Conservation (phyloP, 2,888 invertebrate species). For the Pterostichus madidus region DNA sequence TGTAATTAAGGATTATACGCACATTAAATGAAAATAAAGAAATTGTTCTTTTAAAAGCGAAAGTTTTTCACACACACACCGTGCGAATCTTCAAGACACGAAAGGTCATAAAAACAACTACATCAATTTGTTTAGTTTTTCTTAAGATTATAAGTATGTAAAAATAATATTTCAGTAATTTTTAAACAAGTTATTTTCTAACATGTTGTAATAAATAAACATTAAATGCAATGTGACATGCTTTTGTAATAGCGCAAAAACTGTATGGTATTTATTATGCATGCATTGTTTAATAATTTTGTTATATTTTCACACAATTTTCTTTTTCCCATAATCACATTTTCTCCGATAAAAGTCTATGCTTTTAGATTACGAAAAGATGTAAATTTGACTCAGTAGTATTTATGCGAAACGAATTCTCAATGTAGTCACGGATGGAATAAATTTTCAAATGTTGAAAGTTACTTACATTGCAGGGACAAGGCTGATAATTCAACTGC, state of each 20-base stretch:
- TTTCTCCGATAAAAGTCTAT: too few relatives aligned
- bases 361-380: too few relatives aligned
- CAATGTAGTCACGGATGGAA: constrained; percentile 14
- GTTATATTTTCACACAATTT: background rate
- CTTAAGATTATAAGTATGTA: background rate
- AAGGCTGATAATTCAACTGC: constrained; percentile 94
- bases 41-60: constrained; percentile 48
- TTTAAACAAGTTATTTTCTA: background rate
- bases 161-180: background rate
- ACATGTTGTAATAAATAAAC: background rate
- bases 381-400: too few relatives aligned
- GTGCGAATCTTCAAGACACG: constrained; percentile 33
- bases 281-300: background rate
- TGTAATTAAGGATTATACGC: constrained; percentile 9
- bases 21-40: constrained; percentile 30
- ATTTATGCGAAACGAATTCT: background rate
- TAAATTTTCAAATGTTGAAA: background rate
- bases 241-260: too few relatives aligned
- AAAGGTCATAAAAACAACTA: constrained; percentile 42
- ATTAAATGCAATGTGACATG: too few relatives aligned
- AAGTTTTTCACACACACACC: constrained; percentile 55
- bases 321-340: too few relatives aligned
- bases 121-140: constrained; percentile 22
- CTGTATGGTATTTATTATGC: background rate
- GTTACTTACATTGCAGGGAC: constrained; percentile 92